Evolutionary conservation across 1,140 invertebrate genomes (phyloP).

Genomic region (Aricia agestis): DNA sequence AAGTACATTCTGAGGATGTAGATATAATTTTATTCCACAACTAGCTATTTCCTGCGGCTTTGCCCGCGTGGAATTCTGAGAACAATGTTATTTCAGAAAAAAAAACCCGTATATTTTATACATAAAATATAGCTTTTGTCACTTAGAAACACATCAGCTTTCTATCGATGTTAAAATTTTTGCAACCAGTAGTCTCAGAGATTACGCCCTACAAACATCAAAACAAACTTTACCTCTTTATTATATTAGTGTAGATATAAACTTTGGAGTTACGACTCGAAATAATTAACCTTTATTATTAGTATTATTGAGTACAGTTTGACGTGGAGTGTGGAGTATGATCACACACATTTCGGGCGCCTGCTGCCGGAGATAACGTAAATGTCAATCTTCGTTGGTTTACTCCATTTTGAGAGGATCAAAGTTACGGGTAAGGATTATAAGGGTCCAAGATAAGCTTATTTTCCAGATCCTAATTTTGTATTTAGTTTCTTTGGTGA

Average conservation of each 20-base stretch:
- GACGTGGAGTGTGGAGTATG: conserved; percentile 21
- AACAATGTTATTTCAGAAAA: too few species aligned
- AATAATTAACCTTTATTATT: not conserved
- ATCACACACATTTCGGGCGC: conserved; percentile 53
- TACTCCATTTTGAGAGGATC: conserved; percentile 64
- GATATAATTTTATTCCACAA: too few species aligned
- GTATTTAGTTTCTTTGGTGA: conserved; percentile 35
- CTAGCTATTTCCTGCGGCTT: too few species aligned
- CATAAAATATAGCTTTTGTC: too few species aligned
- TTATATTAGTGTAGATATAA: not conserved
- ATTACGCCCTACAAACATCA: too few species aligned
- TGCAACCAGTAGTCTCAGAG: too few species aligned
- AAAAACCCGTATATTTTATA: too few species aligned
- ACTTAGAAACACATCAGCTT: too few species aligned
- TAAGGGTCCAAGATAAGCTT: conserved; percentile 70
- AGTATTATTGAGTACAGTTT: not conserved
- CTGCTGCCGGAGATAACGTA: conserved; percentile 61
- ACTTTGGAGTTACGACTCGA: not conserved
- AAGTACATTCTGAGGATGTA: too few species aligned
- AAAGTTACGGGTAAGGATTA: conserved; percentile 67
- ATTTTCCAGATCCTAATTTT: conserved; percentile 66
- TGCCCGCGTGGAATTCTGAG: too few species aligned
- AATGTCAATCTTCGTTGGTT: conserved; percentile 65
- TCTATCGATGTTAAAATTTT: too few species aligned
- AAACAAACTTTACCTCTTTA: too few species aligned